phyloP scores from a whole-genome alignment of 2,888 invertebrate genomes.

The Esperia sulphurella region DNA sequence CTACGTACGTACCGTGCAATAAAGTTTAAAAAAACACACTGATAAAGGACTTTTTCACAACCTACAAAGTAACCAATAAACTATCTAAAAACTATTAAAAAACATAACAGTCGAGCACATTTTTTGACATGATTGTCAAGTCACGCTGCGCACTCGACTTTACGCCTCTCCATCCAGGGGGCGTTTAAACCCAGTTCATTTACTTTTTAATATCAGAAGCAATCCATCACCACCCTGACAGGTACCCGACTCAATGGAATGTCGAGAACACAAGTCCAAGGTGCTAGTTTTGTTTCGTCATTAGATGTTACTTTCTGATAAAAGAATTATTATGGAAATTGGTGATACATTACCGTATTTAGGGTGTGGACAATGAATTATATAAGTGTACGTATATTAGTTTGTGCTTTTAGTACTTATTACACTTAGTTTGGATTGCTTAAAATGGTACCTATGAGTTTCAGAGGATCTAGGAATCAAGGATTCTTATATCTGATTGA shows the following conservation, averaged over 20 bases:
- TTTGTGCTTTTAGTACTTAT: too few relatives aligned
- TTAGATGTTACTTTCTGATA: constrained; percentile 24
- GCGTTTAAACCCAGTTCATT: constrained; percentile 58
- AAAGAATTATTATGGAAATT: constrained; percentile 13
- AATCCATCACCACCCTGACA: constrained; percentile 62
- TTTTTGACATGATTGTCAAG: constrained; percentile 41
- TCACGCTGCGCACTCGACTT: constrained; percentile 40
- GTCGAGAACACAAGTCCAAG: constrained; percentile 47
- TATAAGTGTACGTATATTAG: not conserved
- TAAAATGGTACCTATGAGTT: too few relatives aligned
- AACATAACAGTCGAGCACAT: constrained; percentile 11
- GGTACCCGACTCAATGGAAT: constrained; percentile 46
- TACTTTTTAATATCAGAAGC: constrained; percentile 60
- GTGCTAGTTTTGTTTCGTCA: constrained; percentile 29
- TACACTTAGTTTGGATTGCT: too few relatives aligned
- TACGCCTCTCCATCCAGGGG: constrained; percentile 33
- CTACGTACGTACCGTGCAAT: too few relatives aligned
- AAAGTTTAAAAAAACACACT: too few relatives aligned
- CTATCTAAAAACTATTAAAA: not conserved
- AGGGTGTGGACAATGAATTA: not conserved
- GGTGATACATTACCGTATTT: constrained; percentile 4
- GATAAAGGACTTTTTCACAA: too few relatives aligned
- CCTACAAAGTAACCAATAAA: too few relatives aligned
- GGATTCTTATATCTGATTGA: too few relatives aligned
- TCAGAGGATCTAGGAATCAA: too few relatives aligned